Base-by-base conservation (phyloP, 2,888 invertebrate species). In the Noctua comes region DNA sequence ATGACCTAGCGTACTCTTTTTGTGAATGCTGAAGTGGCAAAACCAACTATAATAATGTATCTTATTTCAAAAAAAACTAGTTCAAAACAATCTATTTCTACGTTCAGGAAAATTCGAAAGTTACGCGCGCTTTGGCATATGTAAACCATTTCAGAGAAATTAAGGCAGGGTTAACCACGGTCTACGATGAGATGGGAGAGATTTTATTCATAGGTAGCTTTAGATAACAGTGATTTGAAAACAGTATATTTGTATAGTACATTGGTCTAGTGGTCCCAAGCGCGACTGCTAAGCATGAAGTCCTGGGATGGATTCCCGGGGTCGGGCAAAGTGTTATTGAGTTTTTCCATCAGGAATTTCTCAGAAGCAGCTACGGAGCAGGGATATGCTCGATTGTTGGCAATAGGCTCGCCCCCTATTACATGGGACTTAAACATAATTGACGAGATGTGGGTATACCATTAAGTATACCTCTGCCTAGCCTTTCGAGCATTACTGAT, bases 11-110 rank as follows among this genome's bases (percentile, higher is more conserved):
- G 8, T 51, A 51, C 21, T 57, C n/a, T 13, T 57, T 57, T 57
- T 57, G 54, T 57, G 57, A 57, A 57, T 57, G 57, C 57, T 57
- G n/a, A 57, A n/a, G n/a, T 57, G 57, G n/a, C 57, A 57, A 57
- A 57, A 57, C 57, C 57, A 57, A n/a, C n/a, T 57, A 13, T n/a
- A 13, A 54, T n/a, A n/a, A n/a, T n/a, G 57, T 57, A 57, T 13
- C 11, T 57, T n/a, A n/a, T 57, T 13, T n/a, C 11, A 57, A 7
- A 21, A 7, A 21, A 48, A 21, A 51, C 8, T 21, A 48, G 48
- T 18, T 18, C 21, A 51, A 18, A 51, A 51, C 21, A 21, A 51
- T 48, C 5, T 18, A 54, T 57, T n/a, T 57, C n/a, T 57, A 5
- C n/a, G n/a, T n/a, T 5, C 57, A 57, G n/a, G n/a, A 57, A 57